A percentile compares a stretch with the other conserved stretches of the same genome.
These are phyloP conservation scores for Phoeniculus purpureus DNA, from an alignment of 2,797 vertebrate species.

Conservation along the genomic window DNA sequence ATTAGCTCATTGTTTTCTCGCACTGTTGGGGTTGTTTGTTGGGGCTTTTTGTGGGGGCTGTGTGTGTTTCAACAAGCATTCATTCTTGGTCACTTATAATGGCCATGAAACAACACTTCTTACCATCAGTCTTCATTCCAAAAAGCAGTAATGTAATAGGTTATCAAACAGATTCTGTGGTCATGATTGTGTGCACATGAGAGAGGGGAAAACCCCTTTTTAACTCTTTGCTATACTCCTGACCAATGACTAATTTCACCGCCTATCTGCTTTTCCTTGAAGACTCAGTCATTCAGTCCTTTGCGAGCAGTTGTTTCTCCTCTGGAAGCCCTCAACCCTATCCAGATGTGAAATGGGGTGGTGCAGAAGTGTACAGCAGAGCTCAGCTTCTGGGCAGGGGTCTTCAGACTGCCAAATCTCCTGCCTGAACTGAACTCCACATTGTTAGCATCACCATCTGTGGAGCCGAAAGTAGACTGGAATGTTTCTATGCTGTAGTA, in stretches of 20 bases:
- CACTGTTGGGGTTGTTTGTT: background rate
- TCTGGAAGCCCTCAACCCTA: background rate
- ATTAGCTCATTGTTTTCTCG: background rate
- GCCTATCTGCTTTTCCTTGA: background rate
- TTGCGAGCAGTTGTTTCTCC: background rate
- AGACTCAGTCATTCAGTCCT: background rate
- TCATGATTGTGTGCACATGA: background rate
- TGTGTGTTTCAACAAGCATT: background rate
- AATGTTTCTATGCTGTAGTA: background rate
- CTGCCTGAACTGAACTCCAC: background rate
- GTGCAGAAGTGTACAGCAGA: background rate
- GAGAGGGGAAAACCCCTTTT: background rate
- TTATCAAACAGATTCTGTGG: background rate
- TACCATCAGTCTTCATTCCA: background rate
- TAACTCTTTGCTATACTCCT: background rate
- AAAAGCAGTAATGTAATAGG: background rate
- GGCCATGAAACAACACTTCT: background rate
- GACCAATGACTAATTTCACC: background rate
- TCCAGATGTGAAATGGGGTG: accelerated
- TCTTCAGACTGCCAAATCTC: background rate
- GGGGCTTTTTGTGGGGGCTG: accelerated
- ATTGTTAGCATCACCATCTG: accelerated
- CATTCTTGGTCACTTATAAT: background rate
- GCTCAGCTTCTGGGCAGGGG: background rate
- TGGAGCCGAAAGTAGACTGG: background rate